These are phyloP conservation scores for Sminthurides aquaticus DNA, from an alignment of 2,888 invertebrate genomes.

Conservation along the genomic window DNA sequence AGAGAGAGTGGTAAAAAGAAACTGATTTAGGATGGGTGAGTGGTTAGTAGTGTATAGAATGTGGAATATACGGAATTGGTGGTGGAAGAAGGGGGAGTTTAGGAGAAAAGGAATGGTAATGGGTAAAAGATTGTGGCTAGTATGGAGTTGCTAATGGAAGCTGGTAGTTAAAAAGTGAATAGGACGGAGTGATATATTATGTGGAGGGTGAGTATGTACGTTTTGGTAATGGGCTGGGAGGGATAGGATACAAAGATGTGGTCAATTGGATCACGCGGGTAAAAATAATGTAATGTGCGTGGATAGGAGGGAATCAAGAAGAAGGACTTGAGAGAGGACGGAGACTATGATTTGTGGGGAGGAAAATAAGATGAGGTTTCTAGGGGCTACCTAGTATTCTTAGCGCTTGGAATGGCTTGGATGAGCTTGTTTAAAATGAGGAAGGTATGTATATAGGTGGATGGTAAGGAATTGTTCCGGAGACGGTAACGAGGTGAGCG, in stretches of 20 bases:
- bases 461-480: slow-evolving; percentile 1
- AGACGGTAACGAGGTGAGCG: slow-evolving; percentile 43
- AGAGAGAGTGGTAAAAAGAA: no score
- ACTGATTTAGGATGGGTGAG: no score
- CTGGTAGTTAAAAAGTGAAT: neutral
- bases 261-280: neutral
- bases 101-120: no score
- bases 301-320: neutral
- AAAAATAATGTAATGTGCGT: neutral
- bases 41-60: no score
- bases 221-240: no score
- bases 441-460: no score
- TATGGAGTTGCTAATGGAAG: neutral
- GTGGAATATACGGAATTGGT: no score
- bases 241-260: neutral
- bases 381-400: neutral
- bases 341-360: neutral
- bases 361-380: neutral
- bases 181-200: neutral
- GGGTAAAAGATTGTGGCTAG: neutral
- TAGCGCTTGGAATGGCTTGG: no score
- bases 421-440: no score
- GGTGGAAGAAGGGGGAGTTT: neutral
- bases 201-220: no score
- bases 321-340: neutral